These are phyloP conservation scores for Channa maculata DNA, from an alignment of 2,113 vertebrate species.

Conservation along the genomic window DNA sequence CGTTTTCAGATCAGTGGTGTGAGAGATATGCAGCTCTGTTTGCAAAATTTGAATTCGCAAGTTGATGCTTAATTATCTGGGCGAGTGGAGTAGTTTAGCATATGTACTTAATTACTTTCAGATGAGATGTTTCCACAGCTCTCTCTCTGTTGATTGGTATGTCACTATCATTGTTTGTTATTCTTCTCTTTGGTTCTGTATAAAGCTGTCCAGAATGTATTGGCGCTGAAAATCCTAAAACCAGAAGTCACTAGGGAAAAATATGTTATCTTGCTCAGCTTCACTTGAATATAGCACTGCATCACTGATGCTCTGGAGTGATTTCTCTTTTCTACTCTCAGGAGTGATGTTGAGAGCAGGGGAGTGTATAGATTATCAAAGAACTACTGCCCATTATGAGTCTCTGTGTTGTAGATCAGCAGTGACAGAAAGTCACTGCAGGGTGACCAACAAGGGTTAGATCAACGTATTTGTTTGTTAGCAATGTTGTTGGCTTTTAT, in stretches of 20 bases:
- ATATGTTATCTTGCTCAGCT: constrained; percentile 51
- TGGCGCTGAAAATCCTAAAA: constrained; percentile 62
- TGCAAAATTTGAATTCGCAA: constrained; percentile 9
- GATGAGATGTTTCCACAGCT: not conserved
- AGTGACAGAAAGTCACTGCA: not conserved
- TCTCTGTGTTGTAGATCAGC: not conserved
- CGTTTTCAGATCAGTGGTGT: constrained; percentile 10
- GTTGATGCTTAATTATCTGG: not conserved
- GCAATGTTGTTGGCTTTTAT: not conserved
- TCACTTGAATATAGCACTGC: constrained; percentile 11
- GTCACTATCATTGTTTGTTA: constrained; percentile 18
- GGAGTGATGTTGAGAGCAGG: constrained; percentile 3
- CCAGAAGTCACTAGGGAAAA: constrained; percentile 43
- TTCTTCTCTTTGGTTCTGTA: constrained; percentile 32
- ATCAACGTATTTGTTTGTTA: not conserved
- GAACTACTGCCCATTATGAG: constrained; percentile 24
- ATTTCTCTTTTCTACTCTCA: constrained; percentile 32
- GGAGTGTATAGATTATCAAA: constrained; percentile 33
- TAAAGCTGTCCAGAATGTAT: constrained; percentile 59
- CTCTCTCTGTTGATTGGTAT: not conserved
- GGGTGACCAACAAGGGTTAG: too few relatives aligned
- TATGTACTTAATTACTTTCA: constrained; percentile 15
- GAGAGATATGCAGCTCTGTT: constrained; percentile 2
- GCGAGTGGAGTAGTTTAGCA: not conserved
- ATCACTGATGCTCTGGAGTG: constrained; percentile 49